A percentile compares a stretch with the other conserved stretches of the same genome.
phyloP scores from a whole-genome alignment of 2,888 invertebrate species.

The Philhelius pedissequus region DNA sequence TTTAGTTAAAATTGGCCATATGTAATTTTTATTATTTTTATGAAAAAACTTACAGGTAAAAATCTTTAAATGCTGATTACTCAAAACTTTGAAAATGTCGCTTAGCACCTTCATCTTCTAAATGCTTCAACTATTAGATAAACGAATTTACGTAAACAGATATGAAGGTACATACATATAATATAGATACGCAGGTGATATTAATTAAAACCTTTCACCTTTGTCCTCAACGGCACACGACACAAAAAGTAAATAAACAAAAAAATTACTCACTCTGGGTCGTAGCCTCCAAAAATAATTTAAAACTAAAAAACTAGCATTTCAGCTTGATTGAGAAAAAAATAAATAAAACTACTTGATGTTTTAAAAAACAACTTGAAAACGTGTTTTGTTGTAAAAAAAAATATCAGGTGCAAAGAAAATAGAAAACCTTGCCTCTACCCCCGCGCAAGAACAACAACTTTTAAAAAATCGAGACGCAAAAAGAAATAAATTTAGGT shows the following conservation, averaged over 20 bases:
- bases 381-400: constrained; percentile 12
- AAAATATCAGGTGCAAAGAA: not conserved
- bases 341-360: not conserved
- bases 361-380: not conserved
- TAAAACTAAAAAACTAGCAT: not conserved
- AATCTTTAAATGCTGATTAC: too few species aligned
- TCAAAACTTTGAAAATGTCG: too few species aligned
- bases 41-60: too few species aligned
- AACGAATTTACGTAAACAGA: too few species aligned
- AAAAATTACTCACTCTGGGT: constrained; percentile 33
- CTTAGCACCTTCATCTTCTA: too few species aligned
- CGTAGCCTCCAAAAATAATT: constrained; percentile 9
- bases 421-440: not conserved
- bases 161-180: too few species aligned
- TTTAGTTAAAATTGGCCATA: too few species aligned
- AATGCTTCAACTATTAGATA: too few species aligned
- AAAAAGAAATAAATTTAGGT: not conserved
- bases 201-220: not conserved
- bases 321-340: not conserved
- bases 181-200: too few species aligned
- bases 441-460: not conserved
- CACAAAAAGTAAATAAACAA: constrained; percentile 25
- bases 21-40: too few species aligned
- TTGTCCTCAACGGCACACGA: not conserved
- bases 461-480: not conserved